These are phyloP conservation scores for Melieria crassipennis DNA, from an alignment of 2,888 invertebrate genomes.

Conservation along the genomic window DNA sequence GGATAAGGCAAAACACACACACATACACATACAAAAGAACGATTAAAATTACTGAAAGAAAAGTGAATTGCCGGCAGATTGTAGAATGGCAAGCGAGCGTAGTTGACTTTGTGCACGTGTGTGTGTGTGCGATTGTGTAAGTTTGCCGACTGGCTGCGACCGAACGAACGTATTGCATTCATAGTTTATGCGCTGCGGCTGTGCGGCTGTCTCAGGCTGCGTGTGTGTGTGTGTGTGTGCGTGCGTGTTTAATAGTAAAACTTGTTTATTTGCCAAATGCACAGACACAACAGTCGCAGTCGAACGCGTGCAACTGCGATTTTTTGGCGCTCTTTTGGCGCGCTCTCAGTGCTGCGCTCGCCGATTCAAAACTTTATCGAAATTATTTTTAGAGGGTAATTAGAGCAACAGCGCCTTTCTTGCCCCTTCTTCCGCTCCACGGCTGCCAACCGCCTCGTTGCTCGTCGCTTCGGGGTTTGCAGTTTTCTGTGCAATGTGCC, in stretches of 20 bases:
- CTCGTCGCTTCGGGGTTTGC: not conserved
- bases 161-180: too few species aligned
- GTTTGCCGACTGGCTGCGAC: constrained; percentile 11
- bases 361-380: constrained; percentile 32
- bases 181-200: too few species aligned
- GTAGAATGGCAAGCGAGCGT: constrained; percentile 17
- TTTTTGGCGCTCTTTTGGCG: too few species aligned
- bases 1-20: too few species aligned
- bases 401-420: constrained; percentile 46
- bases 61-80: constrained; percentile 49
- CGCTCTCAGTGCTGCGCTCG: too few species aligned
- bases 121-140: constrained; percentile 25
- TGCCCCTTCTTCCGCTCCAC: not conserved
- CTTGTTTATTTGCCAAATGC: too few species aligned
- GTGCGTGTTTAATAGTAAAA: not conserved
- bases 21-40: constrained; percentile 37
- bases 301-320: too few species aligned
- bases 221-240: constrained; percentile 20
- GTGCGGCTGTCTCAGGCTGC: not conserved
- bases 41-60: constrained; percentile 57
- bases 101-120: not conserved
- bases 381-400: constrained; percentile 48
- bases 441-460: not conserved
- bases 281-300: too few species aligned
- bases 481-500: too few species aligned